Conservation (phyloP, 1,140 invertebrate species). For the Cephus cinctus region DNA sequence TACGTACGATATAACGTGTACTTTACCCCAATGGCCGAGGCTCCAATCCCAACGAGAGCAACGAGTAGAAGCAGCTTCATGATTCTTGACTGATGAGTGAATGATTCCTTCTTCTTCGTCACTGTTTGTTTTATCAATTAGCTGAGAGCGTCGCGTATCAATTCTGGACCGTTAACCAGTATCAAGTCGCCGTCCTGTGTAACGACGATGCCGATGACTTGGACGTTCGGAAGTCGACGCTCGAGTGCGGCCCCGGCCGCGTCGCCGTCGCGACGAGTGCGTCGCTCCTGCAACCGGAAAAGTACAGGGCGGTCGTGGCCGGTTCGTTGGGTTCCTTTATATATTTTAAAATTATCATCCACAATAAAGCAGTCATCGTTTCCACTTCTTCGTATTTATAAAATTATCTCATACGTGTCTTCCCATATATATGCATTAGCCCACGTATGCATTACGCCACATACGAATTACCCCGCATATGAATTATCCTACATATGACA, state of each 20-base stretch:
- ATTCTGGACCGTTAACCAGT: constrained; percentile 1
- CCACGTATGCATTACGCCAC: too few species aligned
- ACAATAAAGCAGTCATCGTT: too few species aligned
- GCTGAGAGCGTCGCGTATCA: constrained; percentile 4
- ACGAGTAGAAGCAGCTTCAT: constrained; percentile 30
- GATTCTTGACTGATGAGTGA: constrained; percentile 11
- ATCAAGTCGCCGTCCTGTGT: too few species aligned
- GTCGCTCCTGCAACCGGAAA: too few species aligned
- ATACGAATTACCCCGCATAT: too few species aligned
- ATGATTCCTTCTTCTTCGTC: not conserved
- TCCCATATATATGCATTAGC: too few species aligned
- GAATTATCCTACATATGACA: too few species aligned
- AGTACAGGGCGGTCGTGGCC: too few species aligned
- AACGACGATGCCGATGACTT: not conserved
- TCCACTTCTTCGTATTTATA: too few species aligned
- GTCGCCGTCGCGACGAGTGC: not conserved
- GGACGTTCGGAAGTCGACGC: constrained; percentile 8
- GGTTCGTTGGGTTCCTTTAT: too few species aligned
- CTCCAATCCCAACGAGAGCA: constrained; percentile 11
- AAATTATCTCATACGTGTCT: too few species aligned
- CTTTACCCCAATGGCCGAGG: constrained; percentile 26
- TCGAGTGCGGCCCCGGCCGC: not conserved
- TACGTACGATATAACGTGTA: constrained; percentile 1
- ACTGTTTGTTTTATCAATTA: constrained; percentile 12
- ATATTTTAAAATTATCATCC: too few species aligned